phyloP scores from a whole-genome alignment of 2,797 vertebrate species.

The Sebastes baramenuke region DNA sequence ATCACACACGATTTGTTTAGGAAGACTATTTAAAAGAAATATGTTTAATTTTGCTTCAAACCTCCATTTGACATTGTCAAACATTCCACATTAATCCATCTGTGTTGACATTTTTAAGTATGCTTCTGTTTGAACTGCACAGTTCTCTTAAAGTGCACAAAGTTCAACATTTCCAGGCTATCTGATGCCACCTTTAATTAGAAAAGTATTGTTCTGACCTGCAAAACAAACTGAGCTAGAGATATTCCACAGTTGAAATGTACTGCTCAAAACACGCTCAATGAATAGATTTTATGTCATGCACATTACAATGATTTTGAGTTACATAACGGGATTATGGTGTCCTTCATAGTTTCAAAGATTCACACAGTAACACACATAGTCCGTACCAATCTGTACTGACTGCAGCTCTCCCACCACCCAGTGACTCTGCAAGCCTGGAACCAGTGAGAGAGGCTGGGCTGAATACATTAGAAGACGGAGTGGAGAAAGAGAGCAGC shows the following conservation, averaged over 20 bases:
- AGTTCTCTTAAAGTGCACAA: neutral
- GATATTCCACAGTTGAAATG: neutral
- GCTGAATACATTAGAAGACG: slow-evolving; percentile 45
- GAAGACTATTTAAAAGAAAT: neutral
- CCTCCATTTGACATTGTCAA: neutral
- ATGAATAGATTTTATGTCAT: neutral
- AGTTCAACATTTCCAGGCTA: neutral
- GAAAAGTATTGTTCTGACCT: neutral
- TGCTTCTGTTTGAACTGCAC: neutral
- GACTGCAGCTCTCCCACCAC: slow-evolving; percentile 1
- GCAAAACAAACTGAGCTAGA: neutral
- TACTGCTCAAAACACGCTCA: neutral
- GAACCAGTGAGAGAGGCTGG: slow-evolving; percentile 12
- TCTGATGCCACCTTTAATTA: neutral
- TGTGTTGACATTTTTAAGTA: neutral
- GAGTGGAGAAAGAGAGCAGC: slow-evolving; percentile 45
- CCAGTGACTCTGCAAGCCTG: slow-evolving; percentile 16
- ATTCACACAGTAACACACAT: neutral
- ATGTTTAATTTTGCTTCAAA: neutral
- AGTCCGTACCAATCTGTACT: neutral
- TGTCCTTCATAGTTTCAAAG: neutral
- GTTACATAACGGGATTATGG: neutral
- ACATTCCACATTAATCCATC: neutral
- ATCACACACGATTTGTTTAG: neutral
- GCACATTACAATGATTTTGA: neutral